Evolutionary conservation across 2,113 vertebrate species (phyloP).

Genomic region (Crotalus horridus): DNA sequence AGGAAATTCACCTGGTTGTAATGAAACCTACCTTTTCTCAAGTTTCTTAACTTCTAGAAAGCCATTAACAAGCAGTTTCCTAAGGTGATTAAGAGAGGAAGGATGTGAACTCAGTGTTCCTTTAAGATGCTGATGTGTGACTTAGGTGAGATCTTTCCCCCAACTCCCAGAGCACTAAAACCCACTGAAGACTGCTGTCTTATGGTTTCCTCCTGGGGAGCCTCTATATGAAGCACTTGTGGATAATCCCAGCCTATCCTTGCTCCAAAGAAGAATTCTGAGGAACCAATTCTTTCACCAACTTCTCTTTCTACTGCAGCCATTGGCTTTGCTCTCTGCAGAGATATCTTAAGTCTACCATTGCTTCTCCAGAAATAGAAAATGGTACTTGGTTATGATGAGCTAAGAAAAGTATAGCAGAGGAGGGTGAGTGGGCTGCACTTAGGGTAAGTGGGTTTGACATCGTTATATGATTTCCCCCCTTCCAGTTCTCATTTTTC

Average conservation of each 20-base stretch:
- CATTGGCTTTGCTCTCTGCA: background rate
- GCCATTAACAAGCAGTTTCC: background rate
- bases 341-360: background rate
- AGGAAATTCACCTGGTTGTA: background rate
- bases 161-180: background rate
- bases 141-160: background rate
- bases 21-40: background rate
- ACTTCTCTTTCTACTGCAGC: background rate
- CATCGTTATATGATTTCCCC: background rate
- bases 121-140: background rate
- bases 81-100: background rate
- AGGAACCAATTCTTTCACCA: background rate
- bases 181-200: background rate
- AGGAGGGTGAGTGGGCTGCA: background rate
- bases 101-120: background rate
- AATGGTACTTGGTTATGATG: background rate
- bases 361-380: background rate
- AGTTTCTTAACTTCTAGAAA: background rate
- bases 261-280: background rate
- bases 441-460: background rate
- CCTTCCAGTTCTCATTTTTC: background rate
- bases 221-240: background rate
- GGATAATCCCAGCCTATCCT: background rate
- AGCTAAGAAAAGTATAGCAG: background rate
- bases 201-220: background rate